Evolutionary conservation across 53 echinoderm and acorn worm genomes (phyloP).

Genomic region (Zoroaster sp.): DNA sequence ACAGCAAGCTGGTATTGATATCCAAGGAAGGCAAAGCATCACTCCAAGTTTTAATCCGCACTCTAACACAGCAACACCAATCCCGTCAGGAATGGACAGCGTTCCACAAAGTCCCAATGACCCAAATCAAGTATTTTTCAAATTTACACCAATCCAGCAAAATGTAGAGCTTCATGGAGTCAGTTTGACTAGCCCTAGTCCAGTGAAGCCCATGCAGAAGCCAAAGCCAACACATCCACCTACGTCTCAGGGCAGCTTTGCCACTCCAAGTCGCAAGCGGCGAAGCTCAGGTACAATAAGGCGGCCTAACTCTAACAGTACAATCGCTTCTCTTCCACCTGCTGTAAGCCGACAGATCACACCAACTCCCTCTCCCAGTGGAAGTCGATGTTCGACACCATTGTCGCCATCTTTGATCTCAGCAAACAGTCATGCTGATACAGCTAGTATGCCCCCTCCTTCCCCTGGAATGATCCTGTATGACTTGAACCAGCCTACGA

Average conservation of each 20-base stretch:
- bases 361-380: slow-evolving; percentile 48
- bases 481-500: slow-evolving; percentile 37
- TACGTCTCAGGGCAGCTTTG: slow-evolving; percentile 59
- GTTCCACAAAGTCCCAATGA: slow-evolving; percentile 74
- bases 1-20: not conserved
- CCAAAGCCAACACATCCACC: slow-evolving; percentile 67
- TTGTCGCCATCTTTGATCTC: slow-evolving; percentile 33
- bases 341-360: slow-evolving; percentile 50
- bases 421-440: not conserved
- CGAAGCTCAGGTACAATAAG: slow-evolving; percentile 58
- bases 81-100: slow-evolving; percentile 61
- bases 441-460: slow-evolving; percentile 72
- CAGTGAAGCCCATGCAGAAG: slow-evolving; percentile 74
- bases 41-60: slow-evolving; percentile 46
- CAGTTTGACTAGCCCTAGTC: slow-evolving; percentile 55
- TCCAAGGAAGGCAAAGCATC: slow-evolving; percentile 32
- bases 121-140: slow-evolving; percentile 50
- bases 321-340: slow-evolving; percentile 37
- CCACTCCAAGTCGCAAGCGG: slow-evolving; percentile 67
- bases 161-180: slow-evolving; percentile 36
- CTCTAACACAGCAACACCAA: slow-evolving; percentile 64
- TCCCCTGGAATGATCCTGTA: not conserved
- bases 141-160: slow-evolving; percentile 75
- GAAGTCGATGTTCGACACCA: slow-evolving; percentile 50
- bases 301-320: slow-evolving; percentile 54